Evolutionary conservation across 2,113 vertebrate species (phyloP).

Genomic region (Stigmatopora nigra): DNA sequence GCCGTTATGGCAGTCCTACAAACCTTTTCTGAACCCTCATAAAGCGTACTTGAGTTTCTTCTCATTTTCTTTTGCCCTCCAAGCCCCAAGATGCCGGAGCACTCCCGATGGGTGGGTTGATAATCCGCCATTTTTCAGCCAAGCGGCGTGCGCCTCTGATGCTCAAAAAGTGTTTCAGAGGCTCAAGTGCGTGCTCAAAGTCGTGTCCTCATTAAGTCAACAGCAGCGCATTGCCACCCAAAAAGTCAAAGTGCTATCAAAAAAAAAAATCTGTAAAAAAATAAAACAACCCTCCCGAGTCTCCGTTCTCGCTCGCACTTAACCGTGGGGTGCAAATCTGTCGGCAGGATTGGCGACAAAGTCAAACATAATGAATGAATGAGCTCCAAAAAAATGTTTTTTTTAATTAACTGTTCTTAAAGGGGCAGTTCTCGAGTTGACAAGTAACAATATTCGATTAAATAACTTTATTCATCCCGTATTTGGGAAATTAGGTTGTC

Average conservation of each 20-base stretch:
- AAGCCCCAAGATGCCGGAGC: background rate
- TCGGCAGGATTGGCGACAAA: background rate
- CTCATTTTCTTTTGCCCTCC: background rate
- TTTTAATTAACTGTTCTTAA: too few relatives aligned
- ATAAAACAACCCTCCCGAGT: background rate
- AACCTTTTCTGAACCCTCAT: background rate
- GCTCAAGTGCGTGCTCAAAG: constrained; percentile 9
- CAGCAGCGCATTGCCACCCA: background rate
- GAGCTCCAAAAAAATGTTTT: background rate
- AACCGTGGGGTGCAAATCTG: background rate
- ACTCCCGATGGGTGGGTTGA: background rate
- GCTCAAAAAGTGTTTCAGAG: constrained; percentile 7
- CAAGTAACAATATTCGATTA: too few relatives aligned
- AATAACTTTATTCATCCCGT: too few relatives aligned
- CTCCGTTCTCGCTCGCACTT: background rate
- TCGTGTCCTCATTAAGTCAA: constrained; percentile 11
- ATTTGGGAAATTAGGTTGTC: too few relatives aligned
- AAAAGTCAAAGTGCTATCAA: background rate
- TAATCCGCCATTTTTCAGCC: background rate
- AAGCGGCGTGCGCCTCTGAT: background rate
- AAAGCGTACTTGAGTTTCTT: background rate
- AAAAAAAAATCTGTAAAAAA: constrained; percentile 1
- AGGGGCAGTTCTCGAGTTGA: too few relatives aligned
- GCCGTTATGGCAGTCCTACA: background rate
- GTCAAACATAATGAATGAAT: background rate